Conservation (phyloP, 1,140 invertebrate genomes). For the Musca domestica region DNA sequence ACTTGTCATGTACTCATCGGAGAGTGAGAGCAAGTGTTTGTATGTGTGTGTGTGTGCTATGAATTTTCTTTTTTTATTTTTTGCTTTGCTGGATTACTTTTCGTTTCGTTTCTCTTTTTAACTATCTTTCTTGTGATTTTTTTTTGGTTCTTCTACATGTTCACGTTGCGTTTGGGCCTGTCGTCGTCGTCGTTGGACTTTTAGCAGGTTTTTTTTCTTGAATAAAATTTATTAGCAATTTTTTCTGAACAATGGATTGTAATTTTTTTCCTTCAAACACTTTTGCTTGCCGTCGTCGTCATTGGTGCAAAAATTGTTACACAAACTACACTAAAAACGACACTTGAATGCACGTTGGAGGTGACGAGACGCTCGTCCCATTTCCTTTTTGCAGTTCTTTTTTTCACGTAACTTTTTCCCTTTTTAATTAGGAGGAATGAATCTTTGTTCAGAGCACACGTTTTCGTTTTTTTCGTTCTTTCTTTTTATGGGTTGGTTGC, state of each 20-base stretch:
- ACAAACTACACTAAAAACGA: background rate
- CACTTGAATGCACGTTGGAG: constrained; percentile 1
- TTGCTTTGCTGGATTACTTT: too few relatives aligned
- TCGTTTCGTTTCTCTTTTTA: too few relatives aligned
- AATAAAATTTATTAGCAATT: background rate
- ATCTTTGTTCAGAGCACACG: background rate
- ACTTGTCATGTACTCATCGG: too few relatives aligned
- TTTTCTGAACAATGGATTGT: background rate
- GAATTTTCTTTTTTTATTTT: too few relatives aligned
- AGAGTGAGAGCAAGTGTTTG: too few relatives aligned
- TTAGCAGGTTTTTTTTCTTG: background rate
- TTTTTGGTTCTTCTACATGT: background rate
- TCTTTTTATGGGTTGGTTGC: background rate
- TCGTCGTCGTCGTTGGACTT: background rate
- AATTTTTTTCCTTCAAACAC: background rate
- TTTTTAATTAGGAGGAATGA: background rate
- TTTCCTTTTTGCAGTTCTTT: background rate
- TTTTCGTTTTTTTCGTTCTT: background rate
- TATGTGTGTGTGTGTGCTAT: too few relatives aligned
- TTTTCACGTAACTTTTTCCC: background rate
- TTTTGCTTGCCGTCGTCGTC: too few relatives aligned
- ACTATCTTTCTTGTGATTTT: too few relatives aligned
- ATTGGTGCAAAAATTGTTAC: background rate
- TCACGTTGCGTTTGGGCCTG: background rate
- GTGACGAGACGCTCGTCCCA: constrained; percentile 4